Percentiles rank a stretch among this genome's conserved stretches.
phyloP scores from a whole-genome alignment of 2,113 vertebrate genomes.

The Ochotona curzoniae region DNA sequence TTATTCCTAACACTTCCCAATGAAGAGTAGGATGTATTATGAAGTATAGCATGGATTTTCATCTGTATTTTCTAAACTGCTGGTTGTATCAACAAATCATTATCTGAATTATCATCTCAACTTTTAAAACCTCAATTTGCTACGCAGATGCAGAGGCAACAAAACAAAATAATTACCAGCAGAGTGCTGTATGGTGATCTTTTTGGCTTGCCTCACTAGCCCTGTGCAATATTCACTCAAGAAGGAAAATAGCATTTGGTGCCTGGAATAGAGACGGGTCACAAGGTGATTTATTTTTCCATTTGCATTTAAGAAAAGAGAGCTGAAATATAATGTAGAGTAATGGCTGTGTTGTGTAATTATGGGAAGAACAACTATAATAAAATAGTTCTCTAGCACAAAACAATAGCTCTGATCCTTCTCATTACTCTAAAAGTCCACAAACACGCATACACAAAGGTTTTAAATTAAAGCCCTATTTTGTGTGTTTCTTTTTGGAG shows the following conservation, averaged over 20 bases:
- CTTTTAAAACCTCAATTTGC: constrained; percentile 50
- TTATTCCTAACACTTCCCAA: not conserved
- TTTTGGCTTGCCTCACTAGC: not conserved
- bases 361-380: constrained; percentile 10
- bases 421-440: constrained; percentile 43
- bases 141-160: not conserved
- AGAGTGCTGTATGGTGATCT: not conserved
- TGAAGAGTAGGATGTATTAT: not conserved
- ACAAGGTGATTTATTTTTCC: constrained; percentile 43
- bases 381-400: not conserved
- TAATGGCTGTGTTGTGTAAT: constrained; percentile 20
- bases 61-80: not conserved
- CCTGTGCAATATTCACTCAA: not conserved
- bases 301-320: constrained; percentile 45
- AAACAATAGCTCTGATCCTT: constrained; percentile 42
- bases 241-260: not conserved
- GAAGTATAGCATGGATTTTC: not conserved
- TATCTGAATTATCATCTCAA: constrained; percentile 48
- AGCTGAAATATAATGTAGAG: constrained; percentile 4
- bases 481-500: constrained; percentile 41
- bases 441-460: not conserved
- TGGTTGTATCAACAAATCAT: constrained; percentile 23
- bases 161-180: not conserved
- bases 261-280: not conserved
- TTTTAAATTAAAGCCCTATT: constrained; percentile 11